These are phyloP conservation scores for Lepidochitona cinerea DNA, from an alignment of 2,888 invertebrate genomes.

Conservation along the genomic window DNA sequence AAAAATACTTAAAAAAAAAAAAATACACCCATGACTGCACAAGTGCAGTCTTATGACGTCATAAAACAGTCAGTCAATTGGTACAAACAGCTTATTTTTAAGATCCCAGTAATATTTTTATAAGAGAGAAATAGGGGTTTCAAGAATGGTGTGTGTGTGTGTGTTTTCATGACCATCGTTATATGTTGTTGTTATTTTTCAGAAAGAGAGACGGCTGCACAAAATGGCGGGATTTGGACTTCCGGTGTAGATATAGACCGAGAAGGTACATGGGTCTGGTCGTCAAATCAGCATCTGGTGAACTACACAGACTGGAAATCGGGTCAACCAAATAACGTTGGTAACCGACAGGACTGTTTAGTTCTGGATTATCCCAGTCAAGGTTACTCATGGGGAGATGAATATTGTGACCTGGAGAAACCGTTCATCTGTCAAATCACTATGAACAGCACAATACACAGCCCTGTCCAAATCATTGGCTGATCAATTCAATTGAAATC, in stretches of 20 bases:
- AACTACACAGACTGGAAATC: conserved; percentile 43
- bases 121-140: too few species aligned
- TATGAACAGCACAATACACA: too few species aligned
- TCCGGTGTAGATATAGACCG: conserved; percentile 39
- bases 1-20: too few species aligned
- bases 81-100: too few species aligned
- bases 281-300: conserved; percentile 36
- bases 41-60: too few species aligned
- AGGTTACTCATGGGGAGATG: conserved; percentile 49
- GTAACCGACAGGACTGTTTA: conserved; percentile 46
- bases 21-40: too few species aligned
- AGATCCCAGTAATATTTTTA: too few species aligned
- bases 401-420: conserved; percentile 40
- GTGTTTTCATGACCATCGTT: neutral
- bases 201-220: conserved; percentile 12
- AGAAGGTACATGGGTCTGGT: conserved; percentile 43
- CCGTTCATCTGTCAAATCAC: conserved; percentile 49
- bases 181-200: neutral
- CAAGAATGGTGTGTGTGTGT: too few species aligned
- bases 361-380: conserved; percentile 42
- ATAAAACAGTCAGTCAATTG: too few species aligned
- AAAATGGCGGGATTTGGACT: conserved; percentile 40
- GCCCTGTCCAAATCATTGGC: too few species aligned
- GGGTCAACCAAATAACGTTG: conserved; percentile 55
- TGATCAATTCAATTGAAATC: too few species aligned